Evolutionary conservation across 2,888 invertebrate species (phyloP).

Genomic region (Eupithecia tripunctaria): DNA sequence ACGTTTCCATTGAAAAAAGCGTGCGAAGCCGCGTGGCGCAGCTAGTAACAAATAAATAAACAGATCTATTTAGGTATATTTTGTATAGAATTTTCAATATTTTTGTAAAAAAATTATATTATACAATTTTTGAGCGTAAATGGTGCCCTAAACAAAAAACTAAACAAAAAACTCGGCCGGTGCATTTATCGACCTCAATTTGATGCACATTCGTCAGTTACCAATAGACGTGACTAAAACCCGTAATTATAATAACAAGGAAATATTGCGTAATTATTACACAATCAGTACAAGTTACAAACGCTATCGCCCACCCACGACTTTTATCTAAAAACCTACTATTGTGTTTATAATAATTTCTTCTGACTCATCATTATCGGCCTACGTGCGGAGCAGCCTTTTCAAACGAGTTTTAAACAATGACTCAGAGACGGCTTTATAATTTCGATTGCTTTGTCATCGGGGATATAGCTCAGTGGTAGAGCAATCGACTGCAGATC

Average conservation of each 20-base stretch:
- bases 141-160: no score
- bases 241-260: background rate
- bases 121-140: no score
- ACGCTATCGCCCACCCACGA: slow-evolving; percentile 1
- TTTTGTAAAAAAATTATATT: no score
- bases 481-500: slow-evolving; percentile 84
- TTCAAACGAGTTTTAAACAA: slow-evolving; percentile 16
- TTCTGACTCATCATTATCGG: slow-evolving; percentile 9
- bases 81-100: no score
- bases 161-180: background rate
- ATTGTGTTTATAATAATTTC: slow-evolving; percentile 1
- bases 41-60: no score
- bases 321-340: slow-evolving; percentile 4
- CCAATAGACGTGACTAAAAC: background rate
- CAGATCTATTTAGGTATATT: no score
- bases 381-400: slow-evolving; percentile 13
- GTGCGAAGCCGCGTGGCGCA: no score
- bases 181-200: background rate
- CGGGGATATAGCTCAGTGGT: slow-evolving; percentile 79
- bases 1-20: no score
- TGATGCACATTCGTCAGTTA: background rate
- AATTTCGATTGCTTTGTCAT: slow-evolving; percentile 16
- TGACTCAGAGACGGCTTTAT: background rate
- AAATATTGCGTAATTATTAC: background rate
- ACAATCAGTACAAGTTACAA: slow-evolving; percentile 1